phyloP scores from a whole-genome alignment of 1,140 invertebrate genomes.

The Anagrus nilaparvatae region DNA sequence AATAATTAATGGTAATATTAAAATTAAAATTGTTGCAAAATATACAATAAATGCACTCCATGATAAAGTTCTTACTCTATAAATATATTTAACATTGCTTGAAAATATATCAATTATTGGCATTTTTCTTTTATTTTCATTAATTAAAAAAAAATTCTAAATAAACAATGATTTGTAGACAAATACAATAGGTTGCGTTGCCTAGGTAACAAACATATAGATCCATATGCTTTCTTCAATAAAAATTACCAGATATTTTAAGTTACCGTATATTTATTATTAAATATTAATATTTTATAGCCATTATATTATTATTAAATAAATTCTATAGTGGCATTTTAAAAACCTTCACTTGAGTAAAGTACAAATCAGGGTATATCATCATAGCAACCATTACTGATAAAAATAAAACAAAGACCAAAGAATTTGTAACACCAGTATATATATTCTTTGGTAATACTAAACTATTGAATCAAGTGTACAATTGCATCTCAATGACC shows the following conservation, averaged over 20 bases:
- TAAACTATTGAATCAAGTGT: constrained; percentile 99
- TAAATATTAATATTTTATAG: no score
- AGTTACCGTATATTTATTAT: no score
- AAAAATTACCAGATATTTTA: no score
- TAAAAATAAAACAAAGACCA: constrained; percentile 80
- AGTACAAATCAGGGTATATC: constrained; percentile 87
- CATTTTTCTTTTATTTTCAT: constrained; percentile 19
- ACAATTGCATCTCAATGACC: constrained; percentile 99
- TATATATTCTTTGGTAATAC: no score
- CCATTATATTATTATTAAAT: no score
- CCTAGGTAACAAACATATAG: no score
- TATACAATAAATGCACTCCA: constrained; percentile 27
- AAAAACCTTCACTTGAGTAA: no score
- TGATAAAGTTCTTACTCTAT: constrained; percentile 30
- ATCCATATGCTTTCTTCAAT: no score
- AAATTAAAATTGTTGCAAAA: constrained; percentile 19
- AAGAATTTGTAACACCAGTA: constrained; percentile 79
- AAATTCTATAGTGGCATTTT: no score
- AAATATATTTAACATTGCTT: constrained; percentile 31
- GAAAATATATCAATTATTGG: constrained; percentile 33
- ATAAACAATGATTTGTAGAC: no score
- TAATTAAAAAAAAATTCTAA: constrained; percentile 4
- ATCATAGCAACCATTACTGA: constrained; percentile 99
- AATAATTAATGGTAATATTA: constrained; percentile 31
- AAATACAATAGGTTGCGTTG: no score